Evolutionary conservation across 2,888 invertebrate species (phyloP).

Genomic region (Sepioteuthis lessoniana): DNA sequence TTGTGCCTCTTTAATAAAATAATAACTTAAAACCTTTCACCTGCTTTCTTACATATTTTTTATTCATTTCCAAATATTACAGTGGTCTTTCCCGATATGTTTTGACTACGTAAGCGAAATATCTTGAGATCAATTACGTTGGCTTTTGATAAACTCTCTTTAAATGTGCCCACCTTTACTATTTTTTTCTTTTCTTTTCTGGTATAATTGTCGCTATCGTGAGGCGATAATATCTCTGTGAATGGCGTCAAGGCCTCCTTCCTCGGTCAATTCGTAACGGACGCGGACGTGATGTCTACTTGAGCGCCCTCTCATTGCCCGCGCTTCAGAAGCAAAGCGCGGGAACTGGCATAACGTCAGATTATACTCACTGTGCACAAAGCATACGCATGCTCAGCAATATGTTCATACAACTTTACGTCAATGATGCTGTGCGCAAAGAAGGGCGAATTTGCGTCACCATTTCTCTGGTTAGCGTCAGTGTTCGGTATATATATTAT

Average conservation of each 20-base stretch:
- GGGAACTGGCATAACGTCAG: neutral
- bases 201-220: neutral
- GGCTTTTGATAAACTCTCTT: neutral
- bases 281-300: neutral
- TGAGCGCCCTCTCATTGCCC: neutral
- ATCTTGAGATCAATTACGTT: too few relatives aligned
- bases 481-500: neutral
- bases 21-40: too few relatives aligned
- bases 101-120: neutral
- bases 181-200: neutral
- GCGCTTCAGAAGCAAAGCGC: neutral
- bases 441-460: neutral
- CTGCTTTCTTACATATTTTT: too few relatives aligned
- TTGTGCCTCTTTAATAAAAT: too few relatives aligned
- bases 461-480: neutral
- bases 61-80: neutral
- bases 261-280: slow-evolving; percentile 33
- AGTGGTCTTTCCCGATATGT: neutral
- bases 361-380: neutral
- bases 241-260: slow-evolving; percentile 5
- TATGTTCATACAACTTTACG: neutral
- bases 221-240: neutral
- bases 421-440: neutral
- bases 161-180: neutral
- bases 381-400: neutral